Conservation (phyloP, 2,113 vertebrate genomes). For the Delphinus delphis region DNA sequence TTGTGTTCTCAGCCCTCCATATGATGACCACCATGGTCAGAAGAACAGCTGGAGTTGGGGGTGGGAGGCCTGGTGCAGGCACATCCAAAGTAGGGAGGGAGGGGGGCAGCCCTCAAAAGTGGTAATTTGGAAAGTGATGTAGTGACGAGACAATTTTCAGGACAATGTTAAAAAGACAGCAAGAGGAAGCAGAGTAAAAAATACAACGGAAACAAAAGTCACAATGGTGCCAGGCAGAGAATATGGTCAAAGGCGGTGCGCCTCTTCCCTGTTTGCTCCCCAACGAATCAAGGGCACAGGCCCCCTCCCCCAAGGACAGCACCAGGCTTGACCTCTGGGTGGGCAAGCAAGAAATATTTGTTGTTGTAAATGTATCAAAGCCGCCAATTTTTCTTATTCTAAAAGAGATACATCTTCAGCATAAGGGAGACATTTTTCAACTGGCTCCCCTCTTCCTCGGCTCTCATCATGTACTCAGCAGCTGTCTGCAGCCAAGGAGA, state of each 20-base stretch:
- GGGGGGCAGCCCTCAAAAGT: not conserved
- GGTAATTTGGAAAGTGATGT: not conserved
- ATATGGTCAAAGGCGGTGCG: not conserved
- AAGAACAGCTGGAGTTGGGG: not conserved
- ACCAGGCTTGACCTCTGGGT: not conserved
- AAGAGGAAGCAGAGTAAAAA: not conserved
- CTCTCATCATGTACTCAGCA: not conserved
- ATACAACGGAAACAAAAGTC: not conserved
- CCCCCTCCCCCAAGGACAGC: not conserved
- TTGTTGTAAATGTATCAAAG: slow-evolving; percentile 13
- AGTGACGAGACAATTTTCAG: not conserved
- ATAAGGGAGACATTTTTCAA: slow-evolving; percentile 11
- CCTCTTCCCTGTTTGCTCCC: not conserved
- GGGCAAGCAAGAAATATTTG: not conserved
- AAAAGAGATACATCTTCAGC: not conserved
- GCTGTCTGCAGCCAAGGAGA: not conserved
- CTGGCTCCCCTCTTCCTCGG: not conserved
- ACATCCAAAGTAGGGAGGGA: not conserved
- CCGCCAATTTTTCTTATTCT: not conserved
- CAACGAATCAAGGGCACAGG: not conserved
- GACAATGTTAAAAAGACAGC: not conserved
- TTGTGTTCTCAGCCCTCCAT: not conserved
- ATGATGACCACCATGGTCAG: not conserved
- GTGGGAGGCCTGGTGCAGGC: too few species aligned
- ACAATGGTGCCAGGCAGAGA: not conserved